A percentile compares a stretch with the other conserved stretches of the same genome.
Evolutionary conservation across 2,113 vertebrate genomes (phyloP).

Genomic region (Motacilla tschutschensis): DNA sequence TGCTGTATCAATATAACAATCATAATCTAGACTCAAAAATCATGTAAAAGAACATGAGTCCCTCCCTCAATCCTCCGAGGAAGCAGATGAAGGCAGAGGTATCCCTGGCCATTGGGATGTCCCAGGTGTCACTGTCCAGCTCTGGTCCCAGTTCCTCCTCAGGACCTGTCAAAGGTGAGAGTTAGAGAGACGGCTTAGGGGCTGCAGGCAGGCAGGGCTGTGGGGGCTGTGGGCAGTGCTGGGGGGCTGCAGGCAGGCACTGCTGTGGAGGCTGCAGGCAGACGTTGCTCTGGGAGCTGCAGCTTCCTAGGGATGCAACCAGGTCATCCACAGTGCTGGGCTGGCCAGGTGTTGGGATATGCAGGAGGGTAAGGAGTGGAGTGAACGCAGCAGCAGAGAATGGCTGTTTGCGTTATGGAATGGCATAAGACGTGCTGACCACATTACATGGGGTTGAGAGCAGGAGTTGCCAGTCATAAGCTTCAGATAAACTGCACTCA

Average conservation of each 20-base stretch:
- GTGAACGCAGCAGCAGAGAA: fast-evolving
- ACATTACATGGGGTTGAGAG: neutral
- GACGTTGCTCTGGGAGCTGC: neutral
- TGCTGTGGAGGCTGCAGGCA: too few species aligned
- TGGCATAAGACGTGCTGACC: fast-evolving
- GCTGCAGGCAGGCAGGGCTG: neutral
- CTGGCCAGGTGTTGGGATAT: fast-evolving
- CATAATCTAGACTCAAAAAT: neutral
- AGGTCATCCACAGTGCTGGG: fast-evolving
- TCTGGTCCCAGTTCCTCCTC: neutral
- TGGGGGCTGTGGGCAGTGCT: neutral
- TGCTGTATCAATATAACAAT: neutral
- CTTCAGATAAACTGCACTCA: neutral
- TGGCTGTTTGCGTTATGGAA: neutral
- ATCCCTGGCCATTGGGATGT: neutral
- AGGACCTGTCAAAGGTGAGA: neutral
- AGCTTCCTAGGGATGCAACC: fast-evolving
- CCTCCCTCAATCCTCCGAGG: neutral
- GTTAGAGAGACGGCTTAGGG: too few species aligned
- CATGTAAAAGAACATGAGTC: fast-evolving
- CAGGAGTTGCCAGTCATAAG: fast-evolving
- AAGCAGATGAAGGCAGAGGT: neutral
- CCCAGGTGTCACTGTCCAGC: fast-evolving
- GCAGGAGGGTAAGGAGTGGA: fast-evolving
- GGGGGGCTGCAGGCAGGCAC: neutral